phyloP scores from a whole-genome alignment of 23 tunicate genomes.

The Halocynthia aurantium region DNA sequence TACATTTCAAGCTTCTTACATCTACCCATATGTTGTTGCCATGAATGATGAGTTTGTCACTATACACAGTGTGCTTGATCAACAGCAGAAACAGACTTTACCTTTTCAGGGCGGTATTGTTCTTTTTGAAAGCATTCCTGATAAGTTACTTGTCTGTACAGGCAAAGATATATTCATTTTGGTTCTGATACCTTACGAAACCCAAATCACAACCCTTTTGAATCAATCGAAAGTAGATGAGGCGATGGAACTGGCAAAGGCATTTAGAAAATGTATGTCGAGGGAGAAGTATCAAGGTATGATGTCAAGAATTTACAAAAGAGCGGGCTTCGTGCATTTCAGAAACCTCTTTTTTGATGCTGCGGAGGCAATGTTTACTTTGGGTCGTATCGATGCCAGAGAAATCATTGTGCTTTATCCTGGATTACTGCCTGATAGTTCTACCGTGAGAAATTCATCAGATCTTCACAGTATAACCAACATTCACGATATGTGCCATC shows the following conservation, averaged over 20 bases:
- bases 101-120: slow-evolving; percentile 61
- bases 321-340: slow-evolving; percentile 64
- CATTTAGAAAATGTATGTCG: slow-evolving; percentile 30
- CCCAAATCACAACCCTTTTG: slow-evolving; percentile 41
- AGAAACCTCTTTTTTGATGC: slow-evolving; percentile 46
- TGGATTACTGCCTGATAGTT: slow-evolving; percentile 11
- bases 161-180: slow-evolving; percentile 72
- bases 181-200: slow-evolving; percentile 47
- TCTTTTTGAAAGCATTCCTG: slow-evolving; percentile 18
- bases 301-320: slow-evolving; percentile 39
- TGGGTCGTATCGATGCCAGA: slow-evolving; percentile 66
- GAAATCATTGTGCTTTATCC: slow-evolving; percentile 72
- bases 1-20: slow-evolving; percentile 33
- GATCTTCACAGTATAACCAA: slow-evolving; percentile 33
- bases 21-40: slow-evolving; percentile 74
- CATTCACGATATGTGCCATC: slow-evolving; percentile 41
- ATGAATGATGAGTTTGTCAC: slow-evolving; percentile 62
- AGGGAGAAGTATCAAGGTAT: slow-evolving; percentile 20
- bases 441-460: slow-evolving; percentile 32
- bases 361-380: slow-evolving; percentile 31
- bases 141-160: slow-evolving; percentile 54
- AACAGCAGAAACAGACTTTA: slow-evolving; percentile 66
- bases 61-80: slow-evolving; percentile 71
- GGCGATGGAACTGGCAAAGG: slow-evolving; percentile 46
- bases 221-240: slow-evolving; percentile 39